Evolutionary conservation across 2,113 vertebrate species (phyloP).

Genomic region (Centrocercus urophasianus): DNA sequence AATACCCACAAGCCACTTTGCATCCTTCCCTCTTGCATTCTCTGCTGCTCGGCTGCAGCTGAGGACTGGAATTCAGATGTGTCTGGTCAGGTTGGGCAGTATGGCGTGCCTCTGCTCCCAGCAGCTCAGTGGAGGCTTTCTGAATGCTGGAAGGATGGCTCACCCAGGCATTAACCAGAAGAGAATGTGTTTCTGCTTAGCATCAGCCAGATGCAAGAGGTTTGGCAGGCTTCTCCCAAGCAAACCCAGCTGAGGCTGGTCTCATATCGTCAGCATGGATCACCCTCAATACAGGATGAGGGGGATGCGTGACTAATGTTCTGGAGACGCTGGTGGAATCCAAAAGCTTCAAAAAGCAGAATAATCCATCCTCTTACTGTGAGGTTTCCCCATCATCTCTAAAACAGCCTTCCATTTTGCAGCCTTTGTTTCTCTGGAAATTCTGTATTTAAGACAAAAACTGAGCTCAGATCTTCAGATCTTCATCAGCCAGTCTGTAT

Average conservation of each 20-base stretch:
- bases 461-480: background rate
- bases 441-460: background rate
- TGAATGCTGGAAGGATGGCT: background rate
- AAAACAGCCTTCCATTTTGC: background rate
- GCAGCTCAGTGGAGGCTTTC: background rate
- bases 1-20: background rate
- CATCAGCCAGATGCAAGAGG: conserved; percentile 24
- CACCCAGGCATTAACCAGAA: conserved; percentile 15
- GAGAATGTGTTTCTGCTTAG: conserved; percentile 22
- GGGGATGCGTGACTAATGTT: conserved; percentile 54
- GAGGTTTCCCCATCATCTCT: background rate
- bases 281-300: conserved; percentile 52
- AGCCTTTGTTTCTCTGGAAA: background rate
- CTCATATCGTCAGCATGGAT: conserved; percentile 20
- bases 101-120: background rate
- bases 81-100: background rate
- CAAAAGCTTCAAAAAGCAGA: conserved; percentile 10
- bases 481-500: background rate
- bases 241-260: conserved; percentile 10
- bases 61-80: background rate
- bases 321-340: conserved; percentile 2
- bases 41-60: background rate
- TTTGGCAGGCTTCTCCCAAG: conserved; percentile 40
- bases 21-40: background rate
- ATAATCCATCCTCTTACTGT: background rate